phyloP scores from a whole-genome alignment of 2,797 vertebrate species.

The Sparus aurata region DNA sequence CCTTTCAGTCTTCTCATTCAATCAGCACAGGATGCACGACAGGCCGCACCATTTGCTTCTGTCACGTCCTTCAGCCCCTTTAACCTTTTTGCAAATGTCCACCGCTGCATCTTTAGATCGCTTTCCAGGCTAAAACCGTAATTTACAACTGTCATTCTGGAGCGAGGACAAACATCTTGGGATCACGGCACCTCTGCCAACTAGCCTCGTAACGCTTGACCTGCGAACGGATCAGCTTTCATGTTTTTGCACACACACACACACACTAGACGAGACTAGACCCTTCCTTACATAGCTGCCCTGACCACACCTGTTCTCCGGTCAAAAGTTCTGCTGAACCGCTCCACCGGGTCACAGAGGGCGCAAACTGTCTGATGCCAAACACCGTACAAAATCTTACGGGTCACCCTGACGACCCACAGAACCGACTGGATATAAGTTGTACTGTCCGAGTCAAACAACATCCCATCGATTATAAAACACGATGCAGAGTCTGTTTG shows the following conservation, averaged over 20 bases:
- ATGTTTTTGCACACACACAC: not conserved
- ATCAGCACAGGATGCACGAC: not conserved
- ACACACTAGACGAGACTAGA: not conserved
- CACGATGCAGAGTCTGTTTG: slow-evolving; percentile 1
- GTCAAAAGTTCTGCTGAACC: not conserved
- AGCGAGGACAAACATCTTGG: slow-evolving; percentile 52
- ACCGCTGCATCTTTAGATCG: slow-evolving; percentile 7
- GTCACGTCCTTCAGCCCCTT: slow-evolving; percentile 6
- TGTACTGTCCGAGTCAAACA: slow-evolving; percentile 17
- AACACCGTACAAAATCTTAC: not conserved
- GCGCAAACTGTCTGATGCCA: not conserved
- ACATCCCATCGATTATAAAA: slow-evolving; percentile 17
- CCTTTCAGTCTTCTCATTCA: not conserved
- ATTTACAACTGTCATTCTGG: slow-evolving; percentile 62
- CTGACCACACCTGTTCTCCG: slow-evolving; percentile 55
- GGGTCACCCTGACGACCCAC: not conserved
- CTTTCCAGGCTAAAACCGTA: slow-evolving; percentile 54
- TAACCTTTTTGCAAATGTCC: slow-evolving; percentile 51
- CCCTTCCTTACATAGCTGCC: slow-evolving; percentile 24
- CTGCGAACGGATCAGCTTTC: slow-evolving; percentile 55
- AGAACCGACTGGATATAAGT: not conserved
- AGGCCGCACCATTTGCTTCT: not conserved
- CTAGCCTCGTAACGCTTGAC: slow-evolving; percentile 5
- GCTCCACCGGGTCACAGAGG: not conserved
- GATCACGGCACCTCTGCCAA: slow-evolving; percentile 44